phyloP scores from a whole-genome alignment of 2,797 vertebrate genomes.

The Acrossocheilus fasciatus region DNA sequence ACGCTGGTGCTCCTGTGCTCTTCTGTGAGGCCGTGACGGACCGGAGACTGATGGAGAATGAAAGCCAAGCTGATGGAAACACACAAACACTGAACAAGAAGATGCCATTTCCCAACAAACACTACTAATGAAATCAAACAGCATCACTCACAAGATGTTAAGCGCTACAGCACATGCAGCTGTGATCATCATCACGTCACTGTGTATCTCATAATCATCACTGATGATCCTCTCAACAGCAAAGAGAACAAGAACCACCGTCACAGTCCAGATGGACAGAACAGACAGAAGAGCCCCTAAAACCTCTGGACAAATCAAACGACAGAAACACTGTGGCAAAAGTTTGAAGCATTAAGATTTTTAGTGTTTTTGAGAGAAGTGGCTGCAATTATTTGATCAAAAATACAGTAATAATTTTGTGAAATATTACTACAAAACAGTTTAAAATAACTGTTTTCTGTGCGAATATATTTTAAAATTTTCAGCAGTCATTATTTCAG shows the following conservation, averaged over 20 bases:
- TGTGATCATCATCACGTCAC: slow-evolving; percentile 86
- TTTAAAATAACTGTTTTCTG: neutral
- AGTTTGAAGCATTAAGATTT: neutral
- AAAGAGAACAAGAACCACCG: slow-evolving; percentile 83
- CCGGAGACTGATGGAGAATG: slow-evolving; percentile 85
- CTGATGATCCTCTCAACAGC: slow-evolving; percentile 83
- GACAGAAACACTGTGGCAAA: neutral
- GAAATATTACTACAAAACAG: neutral
- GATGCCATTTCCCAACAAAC: neutral
- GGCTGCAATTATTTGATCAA: neutral
- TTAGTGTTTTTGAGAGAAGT: neutral
- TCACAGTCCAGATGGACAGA: slow-evolving; percentile 90
- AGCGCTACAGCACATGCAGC: slow-evolving; percentile 86
- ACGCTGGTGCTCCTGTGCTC: slow-evolving; percentile 83
- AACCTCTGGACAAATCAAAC: slow-evolving; percentile 81
- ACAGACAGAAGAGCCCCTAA: slow-evolving; percentile 88
- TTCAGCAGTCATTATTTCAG: neutral
- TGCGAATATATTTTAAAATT: neutral
- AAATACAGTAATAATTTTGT: neutral
- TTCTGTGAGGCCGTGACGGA: slow-evolving; percentile 56
- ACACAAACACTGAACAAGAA: neutral
- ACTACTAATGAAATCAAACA: too few species aligned
- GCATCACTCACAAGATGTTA: slow-evolving; percentile 83
- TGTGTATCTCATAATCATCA: slow-evolving; percentile 84
- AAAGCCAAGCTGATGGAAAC: slow-evolving; percentile 83